Conservation (phyloP, 2,888 invertebrate species). For the Nesidiocoris tenuis region DNA sequence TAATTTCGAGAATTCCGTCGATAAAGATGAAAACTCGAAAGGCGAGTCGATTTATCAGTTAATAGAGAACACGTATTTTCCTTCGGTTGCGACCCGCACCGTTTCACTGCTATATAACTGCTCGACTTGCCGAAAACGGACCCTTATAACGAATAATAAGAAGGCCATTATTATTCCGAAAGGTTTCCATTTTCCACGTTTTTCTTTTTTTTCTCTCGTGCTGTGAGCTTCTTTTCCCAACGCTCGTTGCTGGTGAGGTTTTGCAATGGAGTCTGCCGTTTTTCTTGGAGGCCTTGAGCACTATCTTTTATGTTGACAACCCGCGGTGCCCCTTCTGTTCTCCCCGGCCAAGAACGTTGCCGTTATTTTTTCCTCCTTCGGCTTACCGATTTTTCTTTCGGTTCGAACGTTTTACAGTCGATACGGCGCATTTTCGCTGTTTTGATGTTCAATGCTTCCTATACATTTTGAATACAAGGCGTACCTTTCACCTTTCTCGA, state of each 20-base stretch:
- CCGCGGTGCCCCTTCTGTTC: background rate
- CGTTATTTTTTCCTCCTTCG: background rate
- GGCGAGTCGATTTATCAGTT: background rate
- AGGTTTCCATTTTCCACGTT: conserved; percentile 37
- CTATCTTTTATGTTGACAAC: conserved; percentile 22
- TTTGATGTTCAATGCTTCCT: too few species aligned
- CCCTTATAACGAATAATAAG: conserved; percentile 41
- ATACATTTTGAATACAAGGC: too few species aligned
- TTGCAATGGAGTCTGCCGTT: background rate
- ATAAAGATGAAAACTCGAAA: too few species aligned
- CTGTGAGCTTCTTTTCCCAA: background rate
- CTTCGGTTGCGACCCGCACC: conserved; percentile 18
- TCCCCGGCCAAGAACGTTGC: background rate
- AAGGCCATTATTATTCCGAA: conserved; percentile 42
- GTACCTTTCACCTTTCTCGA: too few species aligned
- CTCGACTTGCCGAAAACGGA: conserved; percentile 21
- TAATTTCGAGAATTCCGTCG: too few species aligned
- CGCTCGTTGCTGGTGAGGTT: background rate
- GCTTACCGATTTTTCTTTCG: background rate
- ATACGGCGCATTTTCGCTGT: too few species aligned
- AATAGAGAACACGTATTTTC: conserved; percentile 33
- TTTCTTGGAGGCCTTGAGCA: background rate
- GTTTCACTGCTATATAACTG: conserved; percentile 35
- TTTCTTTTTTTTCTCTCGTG: conserved; percentile 15
- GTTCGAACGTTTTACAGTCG: background rate